Conservation (phyloP, 1,140 invertebrate genomes). For the Achroia grisella region DNA sequence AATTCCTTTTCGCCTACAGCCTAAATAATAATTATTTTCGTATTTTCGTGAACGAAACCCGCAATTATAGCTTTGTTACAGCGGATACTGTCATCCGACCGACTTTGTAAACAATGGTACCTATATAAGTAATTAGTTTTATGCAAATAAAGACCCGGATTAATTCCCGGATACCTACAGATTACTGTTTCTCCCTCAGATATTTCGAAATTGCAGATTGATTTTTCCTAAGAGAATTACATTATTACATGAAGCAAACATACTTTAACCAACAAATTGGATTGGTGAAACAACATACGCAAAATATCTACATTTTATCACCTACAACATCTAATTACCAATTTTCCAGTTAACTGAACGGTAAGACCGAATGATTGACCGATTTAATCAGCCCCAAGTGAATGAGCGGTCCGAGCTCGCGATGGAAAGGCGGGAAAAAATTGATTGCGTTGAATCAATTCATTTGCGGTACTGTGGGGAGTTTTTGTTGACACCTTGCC, state of each 20-base stretch:
- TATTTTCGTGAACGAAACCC: too few relatives aligned
- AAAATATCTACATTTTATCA: conserved; percentile 40
- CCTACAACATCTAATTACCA: conserved; percentile 62
- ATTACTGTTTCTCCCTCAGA: background rate
- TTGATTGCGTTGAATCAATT: conserved; percentile 63
- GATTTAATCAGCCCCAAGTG: conserved; percentile 55
- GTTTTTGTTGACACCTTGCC: conserved; percentile 58
- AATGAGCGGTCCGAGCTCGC: conserved; percentile 23
- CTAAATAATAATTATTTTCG: too few relatives aligned
- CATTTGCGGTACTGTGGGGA: conserved; percentile 39
- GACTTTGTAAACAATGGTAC: conserved; percentile 14
- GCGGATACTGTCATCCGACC: conserved; percentile 12
- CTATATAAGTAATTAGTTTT: conserved; percentile 26
- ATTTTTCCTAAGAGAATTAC: too few relatives aligned
- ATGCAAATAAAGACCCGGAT: conserved; percentile 16
- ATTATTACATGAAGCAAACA: too few relatives aligned
- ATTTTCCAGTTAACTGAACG: conserved; percentile 67
- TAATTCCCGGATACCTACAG: conserved; percentile 1
- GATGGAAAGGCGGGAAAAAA: conserved; percentile 40
- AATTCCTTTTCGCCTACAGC: too few relatives aligned
- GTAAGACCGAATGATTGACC: conserved; percentile 65
- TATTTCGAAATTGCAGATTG: background rate
- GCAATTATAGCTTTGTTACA: conserved; percentile 13
- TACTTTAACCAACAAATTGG: background rate
- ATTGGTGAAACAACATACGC: conserved; percentile 9